Percentiles rank a stretch among this genome's conserved stretches.
Evolutionary conservation across 2,113 vertebrate species (phyloP).

Genomic region (Odontophorus gujanensis): DNA sequence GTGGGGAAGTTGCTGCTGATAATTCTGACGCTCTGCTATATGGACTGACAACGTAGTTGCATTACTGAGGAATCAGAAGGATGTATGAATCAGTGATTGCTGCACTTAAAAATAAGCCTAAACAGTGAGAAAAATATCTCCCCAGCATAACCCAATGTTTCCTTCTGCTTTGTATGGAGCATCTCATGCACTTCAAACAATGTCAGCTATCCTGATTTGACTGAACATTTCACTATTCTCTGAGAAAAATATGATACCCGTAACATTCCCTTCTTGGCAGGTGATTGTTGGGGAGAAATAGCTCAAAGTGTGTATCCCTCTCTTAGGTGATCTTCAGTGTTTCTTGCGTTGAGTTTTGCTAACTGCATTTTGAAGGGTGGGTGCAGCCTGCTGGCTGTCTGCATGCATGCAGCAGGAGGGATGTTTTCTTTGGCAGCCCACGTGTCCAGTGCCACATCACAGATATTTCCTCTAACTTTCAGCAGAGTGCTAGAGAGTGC

Average conservation of each 20-base stretch:
- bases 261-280: neutral
- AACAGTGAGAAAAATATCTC: neutral
- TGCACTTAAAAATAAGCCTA: neutral
- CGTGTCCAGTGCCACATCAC: neutral
- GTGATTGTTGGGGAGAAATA: neutral
- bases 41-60: neutral
- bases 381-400: neutral
- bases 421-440: neutral
- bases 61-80: neutral
- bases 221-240: neutral
- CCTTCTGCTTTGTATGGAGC: neutral
- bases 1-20: neutral
- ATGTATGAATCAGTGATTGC: neutral
- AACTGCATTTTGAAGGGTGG: neutral
- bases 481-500: neutral
- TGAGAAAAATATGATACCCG: neutral
- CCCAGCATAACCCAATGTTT: neutral
- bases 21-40: neutral
- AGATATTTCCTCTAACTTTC: neutral
- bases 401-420: neutral
- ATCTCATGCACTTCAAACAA: neutral
- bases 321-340: neutral
- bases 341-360: neutral
- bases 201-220: neutral
- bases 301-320: neutral